These are phyloP conservation scores for Garrulus glandarius DNA, from an alignment of 2,797 vertebrate genomes.

Conservation along the genomic window DNA sequence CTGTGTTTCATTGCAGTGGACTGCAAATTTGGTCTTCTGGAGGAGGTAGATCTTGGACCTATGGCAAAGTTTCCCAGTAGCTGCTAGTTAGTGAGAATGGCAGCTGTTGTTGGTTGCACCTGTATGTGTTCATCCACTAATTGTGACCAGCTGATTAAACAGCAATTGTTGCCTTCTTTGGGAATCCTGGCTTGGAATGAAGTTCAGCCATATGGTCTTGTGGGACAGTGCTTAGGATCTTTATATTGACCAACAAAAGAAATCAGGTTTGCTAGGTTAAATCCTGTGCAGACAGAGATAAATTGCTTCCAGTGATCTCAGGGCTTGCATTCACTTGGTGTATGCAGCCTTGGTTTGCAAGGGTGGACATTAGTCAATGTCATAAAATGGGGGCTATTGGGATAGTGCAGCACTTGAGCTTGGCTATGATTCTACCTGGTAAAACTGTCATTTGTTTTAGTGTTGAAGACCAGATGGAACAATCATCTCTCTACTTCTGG, in stretches of 20 bases:
- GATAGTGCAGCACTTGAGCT: not conserved
- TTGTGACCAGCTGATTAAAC: not conserved
- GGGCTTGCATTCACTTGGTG: not conserved
- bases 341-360: not conserved
- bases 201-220: not conserved
- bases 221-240: not conserved
- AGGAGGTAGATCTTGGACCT: not conserved
- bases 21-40: not conserved
- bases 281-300: not conserved
- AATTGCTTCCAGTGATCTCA: not conserved
- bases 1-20: not conserved
- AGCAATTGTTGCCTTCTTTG: not conserved
- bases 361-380: not conserved
- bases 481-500: constrained; percentile 83
- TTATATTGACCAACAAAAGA: not conserved
- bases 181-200: not conserved
- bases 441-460: constrained; percentile 46
- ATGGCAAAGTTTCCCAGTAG: not conserved
- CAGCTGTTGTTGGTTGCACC: not conserved
- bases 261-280: not conserved
- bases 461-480: constrained; percentile 90
- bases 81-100: not conserved
- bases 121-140: not conserved
- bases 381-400: not conserved
- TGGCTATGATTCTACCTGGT: not conserved